These are phyloP conservation scores for Micrastur ruficollis DNA, from an alignment of 2,797 vertebrate genomes.

Conservation along the genomic window DNA sequence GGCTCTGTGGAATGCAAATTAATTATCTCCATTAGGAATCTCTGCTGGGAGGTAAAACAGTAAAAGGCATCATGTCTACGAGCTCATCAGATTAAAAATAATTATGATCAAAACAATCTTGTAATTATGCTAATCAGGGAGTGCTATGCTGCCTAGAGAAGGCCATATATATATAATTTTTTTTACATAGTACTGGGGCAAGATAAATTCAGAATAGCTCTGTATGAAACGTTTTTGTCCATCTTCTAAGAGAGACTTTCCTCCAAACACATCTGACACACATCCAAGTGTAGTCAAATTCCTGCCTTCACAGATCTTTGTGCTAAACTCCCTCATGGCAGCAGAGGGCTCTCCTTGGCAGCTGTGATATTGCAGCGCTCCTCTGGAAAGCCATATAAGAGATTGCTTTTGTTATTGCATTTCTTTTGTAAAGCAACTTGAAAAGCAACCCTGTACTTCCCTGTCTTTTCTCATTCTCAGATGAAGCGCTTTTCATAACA, in stretches of 20 bases:
- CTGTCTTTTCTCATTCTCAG: not conserved
- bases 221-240: not conserved
- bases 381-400: not conserved
- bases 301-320: not conserved
- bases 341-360: slow-evolving; percentile 58
- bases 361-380: not conserved
- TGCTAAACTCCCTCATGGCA: not conserved
- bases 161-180: not conserved
- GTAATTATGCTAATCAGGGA: not conserved
- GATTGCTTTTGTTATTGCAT: rapidly evolving
- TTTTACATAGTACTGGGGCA: not conserved
- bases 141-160: not conserved
- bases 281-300: rapidly evolving
- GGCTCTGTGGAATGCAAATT: not conserved
- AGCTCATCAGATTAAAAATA: not conserved
- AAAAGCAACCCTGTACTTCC: not conserved
- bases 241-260: not conserved
- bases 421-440: not conserved
- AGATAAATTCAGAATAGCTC: not conserved
- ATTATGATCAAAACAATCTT: not conserved
- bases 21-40: not conserved
- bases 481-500: not conserved
- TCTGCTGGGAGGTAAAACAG: not conserved
- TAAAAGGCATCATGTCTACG: not conserved
- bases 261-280: not conserved